Base-by-base conservation (phyloP, 2,113 vertebrate species). In the Gobius niger region DNA sequence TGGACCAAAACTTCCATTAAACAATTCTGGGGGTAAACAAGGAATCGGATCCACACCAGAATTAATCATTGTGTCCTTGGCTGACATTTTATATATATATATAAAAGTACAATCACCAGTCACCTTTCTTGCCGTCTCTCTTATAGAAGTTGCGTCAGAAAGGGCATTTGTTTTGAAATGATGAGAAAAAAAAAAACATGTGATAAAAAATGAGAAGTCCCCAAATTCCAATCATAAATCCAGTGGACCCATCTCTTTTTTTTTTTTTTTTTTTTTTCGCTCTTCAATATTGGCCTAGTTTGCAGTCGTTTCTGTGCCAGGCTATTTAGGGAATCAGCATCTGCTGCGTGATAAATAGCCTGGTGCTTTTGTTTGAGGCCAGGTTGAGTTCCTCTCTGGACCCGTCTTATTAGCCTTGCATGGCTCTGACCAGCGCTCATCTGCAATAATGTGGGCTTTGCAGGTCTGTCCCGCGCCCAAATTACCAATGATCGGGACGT, bases 241-340 rank as follows among this genome's bases (percentile, higher is more conserved):
- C 86, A 85, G 83, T 82, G 83, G 66, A 74, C 53, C 75, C 70
- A 59, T 81, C 85, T 78, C 85, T 78, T 67, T 56, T 41, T 60
- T 57, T 19, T 34, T 34, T 78, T 67, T 56, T 41, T 60, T 57
- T 19, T 34, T 34, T 34, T 34, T 34, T 3, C 24, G 24, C 54
- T 40, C 65, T 80, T 77, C 73, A 83, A 87, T 89, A 88, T 91
- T 93, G 90, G 83, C 91, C 92, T 93, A 92, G 87, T 91, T 92
- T 91, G 87, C 74, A 85, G 84, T 76, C 44, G 78, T 91, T 93
- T 91, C 90, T 92, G 88, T 93, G 91, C 90, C 86, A 88, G 77
- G 87, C 89, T 92, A 91, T 93, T 93, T 92, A 89, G 86, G 89
- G 90, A 91, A 89, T 91, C 86, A 87, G 87, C 89, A 92, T 90